Base-by-base conservation (phyloP, 2,888 invertebrate genomes). In the Apamea monoglypha region DNA sequence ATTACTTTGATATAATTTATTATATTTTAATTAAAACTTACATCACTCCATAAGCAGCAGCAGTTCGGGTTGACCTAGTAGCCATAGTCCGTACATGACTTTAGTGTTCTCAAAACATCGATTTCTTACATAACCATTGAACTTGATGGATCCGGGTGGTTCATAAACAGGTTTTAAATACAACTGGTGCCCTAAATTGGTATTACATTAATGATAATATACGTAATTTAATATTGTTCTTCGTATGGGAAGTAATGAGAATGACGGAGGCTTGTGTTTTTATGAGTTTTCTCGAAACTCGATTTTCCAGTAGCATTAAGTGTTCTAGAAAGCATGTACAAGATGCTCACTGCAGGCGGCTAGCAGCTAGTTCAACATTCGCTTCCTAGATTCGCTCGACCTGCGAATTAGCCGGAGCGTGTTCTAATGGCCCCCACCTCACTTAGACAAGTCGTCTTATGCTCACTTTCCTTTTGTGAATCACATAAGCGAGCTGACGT, bases 401-500 rank as follows among this genome's bases (percentile, higher is more conserved):
- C 85, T 87, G 74, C 66, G 83, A 81, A 84, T 82, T 78, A 86
- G 79, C 78, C 83, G 79, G 78, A 89, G 75, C 85, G 79, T 77
- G 89, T 84, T 86, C 86, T 87, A 81, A 80, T 77, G 79, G 81
- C 69, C 86, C 87, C 87, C 89, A 84, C 89, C 68, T 78, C 61
- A 79, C 84, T 78, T 78, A 78, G 76, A 86, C 83, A 83, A 87
- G 82, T 87, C 82, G 86, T 83, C 81, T 87, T 82, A 88, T 84
- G 76, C 70, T 81, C 78, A 93, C 94, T 95, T 95, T 95, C 93
- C 89, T 93, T 94, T 94, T 91, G 91, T 92, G 92, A 92, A 91
- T 91, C 91, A 90, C 86, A 87, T 91, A 89, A 90, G 88, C 76
- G 80, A 81, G 80, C 79, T 95, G 93, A 93, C 89, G 89, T 91